Percentiles rank a stretch among this genome's conserved stretches.
Conservation (phyloP, 2,888 invertebrate species). For the Latheticus oryzae region DNA sequence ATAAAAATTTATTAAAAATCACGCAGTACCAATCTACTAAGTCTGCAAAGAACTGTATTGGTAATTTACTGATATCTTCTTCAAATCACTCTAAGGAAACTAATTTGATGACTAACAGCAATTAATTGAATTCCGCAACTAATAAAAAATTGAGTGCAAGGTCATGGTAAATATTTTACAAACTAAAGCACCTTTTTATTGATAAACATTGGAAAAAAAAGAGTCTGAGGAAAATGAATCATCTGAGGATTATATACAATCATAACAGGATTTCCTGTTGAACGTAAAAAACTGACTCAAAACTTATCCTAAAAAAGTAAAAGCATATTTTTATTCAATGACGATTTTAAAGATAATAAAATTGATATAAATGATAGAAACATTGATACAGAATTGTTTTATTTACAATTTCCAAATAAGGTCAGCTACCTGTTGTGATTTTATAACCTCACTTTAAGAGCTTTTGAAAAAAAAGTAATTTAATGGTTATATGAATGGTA, state of each 20-base stretch:
- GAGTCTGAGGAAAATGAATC: too few species aligned
- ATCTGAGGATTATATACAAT: neutral
- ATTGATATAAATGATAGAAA: too few species aligned
- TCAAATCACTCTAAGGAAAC: too few species aligned
- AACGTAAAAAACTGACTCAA: neutral
- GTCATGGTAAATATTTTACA: too few species aligned
- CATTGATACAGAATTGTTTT: constrained; percentile 28
- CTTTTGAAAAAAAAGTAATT: too few species aligned
- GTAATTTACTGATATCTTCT: too few species aligned
- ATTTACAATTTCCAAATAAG: constrained; percentile 46
- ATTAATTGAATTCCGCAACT: neutral
- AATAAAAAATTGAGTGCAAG: neutral
- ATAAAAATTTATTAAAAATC: constrained; percentile 20
- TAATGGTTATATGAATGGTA: neutral
- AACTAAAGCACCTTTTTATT: too few species aligned
- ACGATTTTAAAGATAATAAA: too few species aligned
- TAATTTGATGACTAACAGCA: neutral
- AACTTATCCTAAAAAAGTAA: too few species aligned
- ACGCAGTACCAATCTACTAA: constrained; percentile 10
- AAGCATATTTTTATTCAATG: too few species aligned
- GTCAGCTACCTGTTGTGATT: constrained; percentile 46
- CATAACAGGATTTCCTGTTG: neutral
- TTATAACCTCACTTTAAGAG: constrained; percentile 41
- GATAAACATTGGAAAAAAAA: too few species aligned
- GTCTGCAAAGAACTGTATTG: too few species aligned